These are phyloP conservation scores for Anoplophora glabripennis DNA, from an alignment of 1,140 invertebrate species.

Conservation along the genomic window DNA sequence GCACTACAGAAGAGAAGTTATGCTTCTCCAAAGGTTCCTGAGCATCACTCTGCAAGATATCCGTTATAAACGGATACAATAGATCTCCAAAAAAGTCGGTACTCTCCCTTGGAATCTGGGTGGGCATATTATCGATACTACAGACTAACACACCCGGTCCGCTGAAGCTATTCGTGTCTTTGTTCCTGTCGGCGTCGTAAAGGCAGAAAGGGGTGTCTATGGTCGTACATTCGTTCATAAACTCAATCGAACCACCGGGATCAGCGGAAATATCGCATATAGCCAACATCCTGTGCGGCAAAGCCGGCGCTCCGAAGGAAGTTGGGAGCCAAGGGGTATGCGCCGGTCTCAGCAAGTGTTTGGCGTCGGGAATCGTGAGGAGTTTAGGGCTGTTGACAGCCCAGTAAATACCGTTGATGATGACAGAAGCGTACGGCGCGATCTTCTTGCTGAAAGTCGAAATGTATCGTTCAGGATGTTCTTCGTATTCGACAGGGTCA, in stretches of 20 bases:
- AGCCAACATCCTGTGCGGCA: slow-evolving; percentile 86
- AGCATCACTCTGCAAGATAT: slow-evolving; percentile 91
- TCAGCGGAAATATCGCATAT: slow-evolving; percentile 99
- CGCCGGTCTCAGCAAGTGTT: slow-evolving; percentile 82
- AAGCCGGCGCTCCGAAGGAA: slow-evolving; percentile 76
- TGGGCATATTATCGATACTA: slow-evolving; percentile 99
- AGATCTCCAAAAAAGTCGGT: slow-evolving; percentile 98
- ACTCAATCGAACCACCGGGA: slow-evolving; percentile 94
- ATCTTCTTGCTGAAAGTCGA: slow-evolving; percentile 97
- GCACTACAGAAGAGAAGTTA: slow-evolving; percentile 72
- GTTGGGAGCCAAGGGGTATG: slow-evolving; percentile 91
- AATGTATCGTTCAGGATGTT: slow-evolving; percentile 89
- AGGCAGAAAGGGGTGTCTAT: slow-evolving; percentile 98
- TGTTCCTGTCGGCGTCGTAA: slow-evolving; percentile 97
- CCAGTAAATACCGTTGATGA: slow-evolving; percentile 99
- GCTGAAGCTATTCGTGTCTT: slow-evolving; percentile 94
- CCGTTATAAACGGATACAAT: slow-evolving; percentile 81
- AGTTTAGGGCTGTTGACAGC: slow-evolving; percentile 93
- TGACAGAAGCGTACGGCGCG: slow-evolving; percentile 94
- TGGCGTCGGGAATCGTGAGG: slow-evolving; percentile 96
- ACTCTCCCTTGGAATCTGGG: slow-evolving; percentile 93
- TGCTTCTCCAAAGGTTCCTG: slow-evolving; percentile 78
- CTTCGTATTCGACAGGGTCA: slow-evolving; percentile 87
- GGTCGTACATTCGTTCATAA: slow-evolving; percentile 99
- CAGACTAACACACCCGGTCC: slow-evolving; percentile 96